phyloP scores from a whole-genome alignment of 2,113 vertebrate genomes.

The Cynopterus brachyotis region DNA sequence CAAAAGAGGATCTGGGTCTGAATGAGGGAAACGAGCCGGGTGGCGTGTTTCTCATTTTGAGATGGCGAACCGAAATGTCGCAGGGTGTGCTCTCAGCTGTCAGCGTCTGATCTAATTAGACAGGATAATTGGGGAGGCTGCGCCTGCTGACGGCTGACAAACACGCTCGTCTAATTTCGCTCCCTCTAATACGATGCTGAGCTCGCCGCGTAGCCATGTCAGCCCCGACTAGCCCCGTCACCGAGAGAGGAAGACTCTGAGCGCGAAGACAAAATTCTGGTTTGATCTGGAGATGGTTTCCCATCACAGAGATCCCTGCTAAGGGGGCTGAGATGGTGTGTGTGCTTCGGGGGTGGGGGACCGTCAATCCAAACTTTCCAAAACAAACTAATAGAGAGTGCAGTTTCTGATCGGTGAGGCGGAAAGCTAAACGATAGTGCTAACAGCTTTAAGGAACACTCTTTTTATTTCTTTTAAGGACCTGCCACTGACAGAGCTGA shows the following conservation, averaged over 20 bases:
- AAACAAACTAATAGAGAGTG: neutral
- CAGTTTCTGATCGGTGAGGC: neutral
- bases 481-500: too few relatives aligned
- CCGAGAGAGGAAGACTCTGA: neutral
- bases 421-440: neutral
- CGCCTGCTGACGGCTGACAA: slow-evolving; percentile 71
- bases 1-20: slow-evolving; percentile 57
- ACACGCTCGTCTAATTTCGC: slow-evolving; percentile 67
- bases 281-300: neutral
- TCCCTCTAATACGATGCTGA: neutral
- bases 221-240: neutral
- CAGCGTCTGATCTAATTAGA: slow-evolving; percentile 83
- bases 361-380: neutral
- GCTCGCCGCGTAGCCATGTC: neutral
- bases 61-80: slow-evolving; percentile 77
- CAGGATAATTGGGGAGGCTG: slow-evolving; percentile 80
- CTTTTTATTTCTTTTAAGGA: neutral
- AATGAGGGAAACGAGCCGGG: slow-evolving; percentile 57
- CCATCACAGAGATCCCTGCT: neutral
- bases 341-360: neutral
- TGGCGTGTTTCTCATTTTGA: slow-evolving; percentile 54
- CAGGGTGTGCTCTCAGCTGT: slow-evolving; percentile 78
- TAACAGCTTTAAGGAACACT: neutral
- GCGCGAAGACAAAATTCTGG: neutral
- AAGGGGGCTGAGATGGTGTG: fast-evolving